Percentiles rank a stretch among this genome's conserved stretches.
Evolutionary conservation across 2,888 invertebrate genomes (phyloP).

Genomic region (Blera fallax): DNA sequence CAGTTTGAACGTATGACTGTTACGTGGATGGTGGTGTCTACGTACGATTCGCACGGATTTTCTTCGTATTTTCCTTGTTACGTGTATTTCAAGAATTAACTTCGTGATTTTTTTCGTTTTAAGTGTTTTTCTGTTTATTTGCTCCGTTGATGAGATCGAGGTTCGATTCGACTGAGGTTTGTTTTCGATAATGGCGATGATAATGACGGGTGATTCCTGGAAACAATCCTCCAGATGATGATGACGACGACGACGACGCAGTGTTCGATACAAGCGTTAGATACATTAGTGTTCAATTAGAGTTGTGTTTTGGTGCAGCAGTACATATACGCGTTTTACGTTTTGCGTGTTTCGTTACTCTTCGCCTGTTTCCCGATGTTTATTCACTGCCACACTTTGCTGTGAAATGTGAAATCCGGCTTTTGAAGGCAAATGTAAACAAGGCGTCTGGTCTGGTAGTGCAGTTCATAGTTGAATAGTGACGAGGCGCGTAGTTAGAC

Average conservation of each 20-base stretch:
- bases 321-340: background rate
- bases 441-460: constrained; percentile 42
- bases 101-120: constrained; percentile 2
- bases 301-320: background rate
- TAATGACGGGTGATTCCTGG: constrained; percentile 44
- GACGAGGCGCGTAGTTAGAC: constrained; percentile 1
- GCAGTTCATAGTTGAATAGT: constrained; percentile 5
- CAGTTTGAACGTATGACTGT: constrained; percentile 65
- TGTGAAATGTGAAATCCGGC: constrained; percentile 69
- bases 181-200: constrained; percentile 20
- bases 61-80: constrained; percentile 40
- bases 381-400: constrained; percentile 57
- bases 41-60: constrained; percentile 31
- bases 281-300: constrained; percentile 50
- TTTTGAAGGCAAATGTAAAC: constrained; percentile 66
- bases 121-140: background rate
- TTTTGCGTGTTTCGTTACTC: constrained; percentile 5
- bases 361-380: constrained; percentile 8
- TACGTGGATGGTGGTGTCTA: constrained; percentile 35
- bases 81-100: constrained; percentile 32
- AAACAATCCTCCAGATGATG: constrained; percentile 41
- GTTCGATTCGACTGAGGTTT: constrained; percentile 2
- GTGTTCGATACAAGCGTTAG: constrained; percentile 16
- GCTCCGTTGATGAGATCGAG: background rate
- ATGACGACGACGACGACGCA: constrained; percentile 31